A percentile compares a stretch with the other conserved stretches of the same genome.
Evolutionary conservation across 2,888 invertebrate genomes (phyloP).

Genomic region (Argyra leucocephala): DNA sequence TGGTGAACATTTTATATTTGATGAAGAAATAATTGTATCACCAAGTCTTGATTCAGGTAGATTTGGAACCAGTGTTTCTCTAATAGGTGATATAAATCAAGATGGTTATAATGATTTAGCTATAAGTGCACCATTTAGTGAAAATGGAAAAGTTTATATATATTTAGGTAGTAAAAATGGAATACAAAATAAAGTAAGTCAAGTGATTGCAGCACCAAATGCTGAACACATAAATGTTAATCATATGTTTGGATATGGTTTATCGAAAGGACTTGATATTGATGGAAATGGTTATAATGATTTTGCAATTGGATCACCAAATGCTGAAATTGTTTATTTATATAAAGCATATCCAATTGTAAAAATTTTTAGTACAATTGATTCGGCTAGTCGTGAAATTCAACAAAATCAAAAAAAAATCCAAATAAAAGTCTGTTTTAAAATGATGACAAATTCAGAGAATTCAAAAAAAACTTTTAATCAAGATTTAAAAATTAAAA

Average conservation of each 20-base stretch:
- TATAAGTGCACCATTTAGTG: constrained; percentile 52
- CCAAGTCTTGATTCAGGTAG: constrained; percentile 21
- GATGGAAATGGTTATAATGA: constrained; percentile 28
- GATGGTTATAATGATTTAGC: constrained; percentile 54
- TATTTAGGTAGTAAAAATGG: constrained; percentile 40
- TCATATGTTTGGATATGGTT: constrained; percentile 27
- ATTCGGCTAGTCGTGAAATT: constrained; percentile 26
- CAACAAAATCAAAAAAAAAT: constrained; percentile 24
- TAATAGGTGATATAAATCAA: constrained; percentile 50
- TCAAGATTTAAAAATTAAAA: constrained; percentile 10
- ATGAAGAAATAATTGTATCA: constrained; percentile 18
- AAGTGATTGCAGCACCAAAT: constrained; percentile 30
- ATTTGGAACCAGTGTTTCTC: constrained; percentile 26
- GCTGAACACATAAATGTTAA: constrained; percentile 38
- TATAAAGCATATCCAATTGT: constrained; percentile 34
- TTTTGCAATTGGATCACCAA: constrained; percentile 34
- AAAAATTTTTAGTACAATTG: constrained; percentile 24
- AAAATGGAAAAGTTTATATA: constrained; percentile 50
- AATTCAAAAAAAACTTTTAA: background rate
- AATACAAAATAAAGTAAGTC: constrained; percentile 29
- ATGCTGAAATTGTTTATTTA: constrained; percentile 33
- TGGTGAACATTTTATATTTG: constrained; percentile 24
- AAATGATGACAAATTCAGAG: background rate
- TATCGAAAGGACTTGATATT: constrained; percentile 39
- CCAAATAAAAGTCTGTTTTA: constrained; percentile 24